A percentile compares a stretch with the other conserved stretches of the same genome.
Evolutionary conservation across 2,888 invertebrate genomes (phyloP).

Genomic region (Orchesella flavescens): DNA sequence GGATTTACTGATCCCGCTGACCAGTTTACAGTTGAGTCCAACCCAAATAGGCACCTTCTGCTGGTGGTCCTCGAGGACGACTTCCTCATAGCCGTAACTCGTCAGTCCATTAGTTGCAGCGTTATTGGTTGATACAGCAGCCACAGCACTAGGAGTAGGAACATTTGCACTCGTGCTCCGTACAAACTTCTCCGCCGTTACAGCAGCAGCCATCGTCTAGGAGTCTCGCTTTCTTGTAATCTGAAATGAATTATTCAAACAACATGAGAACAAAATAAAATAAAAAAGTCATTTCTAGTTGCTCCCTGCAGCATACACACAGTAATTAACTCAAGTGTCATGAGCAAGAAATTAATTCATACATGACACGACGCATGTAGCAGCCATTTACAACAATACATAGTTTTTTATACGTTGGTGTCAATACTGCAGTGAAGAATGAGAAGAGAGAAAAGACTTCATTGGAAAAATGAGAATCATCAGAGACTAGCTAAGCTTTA

Average conservation of each 20-base stretch:
- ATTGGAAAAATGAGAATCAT: no score
- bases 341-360: constrained; percentile 1
- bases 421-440: no score
- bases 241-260: constrained; percentile 12
- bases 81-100: constrained; percentile 34
- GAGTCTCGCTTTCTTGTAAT: constrained; percentile 8
- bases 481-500: no score
- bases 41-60: constrained; percentile 69
- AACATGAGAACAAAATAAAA: constrained; percentile 7
- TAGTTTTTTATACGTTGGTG: no score
- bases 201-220: constrained; percentile 47
- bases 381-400: no score
- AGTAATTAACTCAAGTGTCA: constrained; percentile 29
- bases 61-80: constrained; percentile 54
- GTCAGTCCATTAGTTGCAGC: not conserved
- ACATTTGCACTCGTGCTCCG: constrained; percentile 9
- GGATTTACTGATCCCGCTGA: constrained; percentile 68
- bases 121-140: not conserved
- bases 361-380: not conserved
- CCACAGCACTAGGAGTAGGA: not conserved
- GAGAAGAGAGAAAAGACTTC: no score
- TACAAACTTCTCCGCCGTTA: constrained; percentile 39
- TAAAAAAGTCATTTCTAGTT: constrained; percentile 9
- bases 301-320: not conserved
- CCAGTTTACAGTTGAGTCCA: constrained; percentile 67